Conservation (phyloP, 2,797 vertebrate species). For the Brachymystax lenok region DNA sequence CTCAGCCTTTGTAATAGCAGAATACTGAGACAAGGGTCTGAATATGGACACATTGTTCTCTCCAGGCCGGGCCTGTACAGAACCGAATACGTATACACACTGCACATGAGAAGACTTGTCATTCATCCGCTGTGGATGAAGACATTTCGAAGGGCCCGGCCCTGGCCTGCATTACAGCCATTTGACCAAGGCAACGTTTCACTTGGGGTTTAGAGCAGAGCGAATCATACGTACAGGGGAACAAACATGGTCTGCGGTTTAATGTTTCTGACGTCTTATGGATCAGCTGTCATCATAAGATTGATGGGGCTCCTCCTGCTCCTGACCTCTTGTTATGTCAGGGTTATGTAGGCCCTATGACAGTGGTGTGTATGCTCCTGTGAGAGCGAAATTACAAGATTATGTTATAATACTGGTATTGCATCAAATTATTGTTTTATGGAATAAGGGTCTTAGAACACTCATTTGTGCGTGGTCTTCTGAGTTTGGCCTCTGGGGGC, state of each 20-base stretch:
- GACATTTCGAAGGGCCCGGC: background rate
- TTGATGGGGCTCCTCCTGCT: background rate
- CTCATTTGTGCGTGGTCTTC: no score
- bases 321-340: background rate
- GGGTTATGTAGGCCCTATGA: background rate
- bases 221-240: constrained; percentile 13
- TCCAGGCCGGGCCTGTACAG: background rate
- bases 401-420: no score
- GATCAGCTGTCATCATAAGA: background rate
- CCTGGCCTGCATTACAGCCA: background rate
- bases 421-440: no score
- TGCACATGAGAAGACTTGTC: background rate
- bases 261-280: background rate
- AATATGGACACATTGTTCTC: constrained; percentile 2
- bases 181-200: background rate
- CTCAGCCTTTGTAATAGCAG: background rate
- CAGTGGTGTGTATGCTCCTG: background rate
- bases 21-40: background rate
- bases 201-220: constrained; percentile 48
- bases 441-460: no score
- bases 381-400: no score
- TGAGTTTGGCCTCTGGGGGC: no score
- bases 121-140: background rate
- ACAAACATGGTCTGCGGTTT: constrained; percentile 43
- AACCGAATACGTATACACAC: background rate